These are phyloP conservation scores for Aphidius colemani DNA, from an alignment of 2,888 invertebrate species.

Conservation along the genomic window DNA sequence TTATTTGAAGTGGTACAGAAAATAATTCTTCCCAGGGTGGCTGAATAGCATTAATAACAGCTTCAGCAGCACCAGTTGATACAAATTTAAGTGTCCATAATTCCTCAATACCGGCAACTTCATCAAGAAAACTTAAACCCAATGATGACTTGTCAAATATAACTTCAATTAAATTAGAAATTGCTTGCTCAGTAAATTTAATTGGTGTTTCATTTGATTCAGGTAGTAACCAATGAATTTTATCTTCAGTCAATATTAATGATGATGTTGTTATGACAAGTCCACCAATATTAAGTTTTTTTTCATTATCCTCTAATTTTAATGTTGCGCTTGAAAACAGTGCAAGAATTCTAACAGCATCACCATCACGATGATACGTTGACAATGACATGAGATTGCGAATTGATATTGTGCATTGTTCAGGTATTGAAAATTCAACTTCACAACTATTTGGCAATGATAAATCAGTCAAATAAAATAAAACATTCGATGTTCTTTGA, in stretches of 20 bases:
- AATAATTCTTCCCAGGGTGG: slow-evolving; percentile 65
- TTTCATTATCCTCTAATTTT: slow-evolving; percentile 46
- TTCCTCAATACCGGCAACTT: slow-evolving; percentile 61
- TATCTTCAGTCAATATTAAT: slow-evolving; percentile 59
- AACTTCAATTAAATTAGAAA: slow-evolving; percentile 64
- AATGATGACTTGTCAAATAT: slow-evolving; percentile 48
- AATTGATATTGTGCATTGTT: slow-evolving; percentile 47
- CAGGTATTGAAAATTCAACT: slow-evolving; percentile 54
- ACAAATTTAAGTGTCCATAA: slow-evolving; percentile 62
- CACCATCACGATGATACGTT: slow-evolving; percentile 52
- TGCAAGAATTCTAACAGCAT: slow-evolving; percentile 55
- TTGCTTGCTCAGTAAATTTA: slow-evolving; percentile 59
- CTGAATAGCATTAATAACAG: slow-evolving; percentile 61
- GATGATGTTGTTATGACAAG: slow-evolving; percentile 54
- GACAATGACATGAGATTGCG: slow-evolving; percentile 46
- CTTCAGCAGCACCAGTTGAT: slow-evolving; percentile 59
- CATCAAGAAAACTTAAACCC: slow-evolving; percentile 63
- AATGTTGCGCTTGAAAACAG: slow-evolving; percentile 59
- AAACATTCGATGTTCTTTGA: slow-evolving; percentile 62
- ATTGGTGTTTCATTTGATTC: slow-evolving; percentile 47
- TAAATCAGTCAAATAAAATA: slow-evolving; percentile 61
- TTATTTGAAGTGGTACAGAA: slow-evolving; percentile 62
- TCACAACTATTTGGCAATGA: slow-evolving; percentile 60
- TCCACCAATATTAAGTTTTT: slow-evolving; percentile 44
- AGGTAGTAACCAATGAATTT: slow-evolving; percentile 61